Evolutionary conservation across 2,888 invertebrate genomes (phyloP).

Genomic region (Blastobasis lacticolella): DNA sequence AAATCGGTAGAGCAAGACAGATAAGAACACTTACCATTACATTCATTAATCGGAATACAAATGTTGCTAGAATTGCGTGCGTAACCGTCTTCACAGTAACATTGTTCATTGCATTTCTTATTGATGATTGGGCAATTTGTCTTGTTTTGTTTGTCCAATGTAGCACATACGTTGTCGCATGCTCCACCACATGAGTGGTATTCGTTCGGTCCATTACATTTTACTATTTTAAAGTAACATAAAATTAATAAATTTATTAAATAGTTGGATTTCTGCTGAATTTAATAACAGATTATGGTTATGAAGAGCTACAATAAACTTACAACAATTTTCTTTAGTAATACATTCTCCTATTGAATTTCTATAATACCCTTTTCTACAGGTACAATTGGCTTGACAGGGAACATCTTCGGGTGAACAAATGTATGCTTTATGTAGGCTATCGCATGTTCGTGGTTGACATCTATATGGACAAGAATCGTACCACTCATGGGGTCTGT

Average conservation of each 20-base stretch:
- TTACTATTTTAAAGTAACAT: conserved; percentile 12
- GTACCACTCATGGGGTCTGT: not conserved
- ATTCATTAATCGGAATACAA: conserved; percentile 18
- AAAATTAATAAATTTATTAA: too few species aligned
- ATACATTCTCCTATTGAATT: conserved; percentile 7
- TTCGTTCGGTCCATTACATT: conserved; percentile 27
- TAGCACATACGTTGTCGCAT: conserved; percentile 41
- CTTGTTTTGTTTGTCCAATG: conserved; percentile 25
- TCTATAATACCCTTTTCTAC: conserved; percentile 2
- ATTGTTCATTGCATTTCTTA: conserved; percentile 28
- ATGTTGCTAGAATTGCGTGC: conserved; percentile 24
- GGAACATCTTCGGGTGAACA: not conserved
- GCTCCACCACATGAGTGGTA: conserved; percentile 32
- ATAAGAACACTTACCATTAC: not conserved
- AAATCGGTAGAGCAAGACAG: too few species aligned
- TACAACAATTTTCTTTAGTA: conserved; percentile 14
- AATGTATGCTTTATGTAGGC: not conserved
- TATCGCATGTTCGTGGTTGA: conserved; percentile 1
- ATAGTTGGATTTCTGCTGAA: too few species aligned
- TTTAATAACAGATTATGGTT: too few species aligned
- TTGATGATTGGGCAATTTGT: conserved; percentile 33
- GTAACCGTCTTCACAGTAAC: conserved; percentile 35
- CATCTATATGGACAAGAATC: not conserved
- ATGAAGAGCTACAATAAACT: conserved; percentile 1
- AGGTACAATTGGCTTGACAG: not conserved